Conservation (phyloP, 2,797 vertebrate genomes). For the Enteromius unitaeniatus region DNA sequence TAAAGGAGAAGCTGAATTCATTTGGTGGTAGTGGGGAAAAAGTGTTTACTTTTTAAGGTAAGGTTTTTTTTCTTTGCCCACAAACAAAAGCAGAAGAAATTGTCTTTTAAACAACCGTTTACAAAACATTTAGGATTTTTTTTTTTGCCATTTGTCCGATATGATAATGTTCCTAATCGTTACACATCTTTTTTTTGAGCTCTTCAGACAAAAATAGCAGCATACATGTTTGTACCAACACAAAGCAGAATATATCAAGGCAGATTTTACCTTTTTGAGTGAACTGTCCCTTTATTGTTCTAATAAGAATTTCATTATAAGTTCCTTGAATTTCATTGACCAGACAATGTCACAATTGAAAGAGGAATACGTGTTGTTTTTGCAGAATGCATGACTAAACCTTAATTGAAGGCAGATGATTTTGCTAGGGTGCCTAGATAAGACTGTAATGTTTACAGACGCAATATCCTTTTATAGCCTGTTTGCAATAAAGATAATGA, state of each 20-base stretch:
- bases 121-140: neutral
- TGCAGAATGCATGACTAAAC: neutral
- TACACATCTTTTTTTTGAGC: neutral
- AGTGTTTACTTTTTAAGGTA: no score
- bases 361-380: neutral
- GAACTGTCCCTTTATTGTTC: neutral
- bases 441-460: neutral
- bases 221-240: neutral
- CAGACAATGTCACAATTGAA: neutral
- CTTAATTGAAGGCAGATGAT: neutral
- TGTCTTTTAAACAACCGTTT: neutral
- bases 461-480: neutral
- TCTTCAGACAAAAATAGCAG: neutral
- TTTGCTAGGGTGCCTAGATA: neutral
- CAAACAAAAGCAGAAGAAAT: no score
- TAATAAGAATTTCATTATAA: neutral
- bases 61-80: neutral
- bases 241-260: neutral
- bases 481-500: neutral
- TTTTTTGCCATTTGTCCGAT: neutral
- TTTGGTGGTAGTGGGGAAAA: neutral
- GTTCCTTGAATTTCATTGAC: neutral
- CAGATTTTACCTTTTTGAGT: neutral
- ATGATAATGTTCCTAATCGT: neutral
- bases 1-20: neutral